A percentile compares a stretch with the other conserved stretches of the same genome.
These are phyloP conservation scores for Scytalopus superciliaris DNA, from an alignment of 2,113 vertebrate species.

Conservation along the genomic window DNA sequence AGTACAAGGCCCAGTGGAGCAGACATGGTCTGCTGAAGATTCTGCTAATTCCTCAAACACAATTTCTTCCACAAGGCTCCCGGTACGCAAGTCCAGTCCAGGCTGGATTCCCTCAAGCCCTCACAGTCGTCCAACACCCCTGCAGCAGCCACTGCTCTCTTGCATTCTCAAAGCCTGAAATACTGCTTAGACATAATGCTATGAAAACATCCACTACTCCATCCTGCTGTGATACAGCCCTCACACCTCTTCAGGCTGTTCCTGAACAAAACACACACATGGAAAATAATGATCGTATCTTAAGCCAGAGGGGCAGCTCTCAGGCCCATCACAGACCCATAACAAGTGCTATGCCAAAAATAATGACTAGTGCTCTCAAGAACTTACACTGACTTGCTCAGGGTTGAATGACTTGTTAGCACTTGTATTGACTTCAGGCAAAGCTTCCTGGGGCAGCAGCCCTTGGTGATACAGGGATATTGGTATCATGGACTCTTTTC, in stretches of 20 bases:
- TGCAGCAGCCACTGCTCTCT: background rate
- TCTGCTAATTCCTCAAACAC: background rate
- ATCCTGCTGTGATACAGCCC: background rate
- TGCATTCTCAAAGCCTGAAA: background rate
- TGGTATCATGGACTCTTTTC: background rate
- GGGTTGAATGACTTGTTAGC: background rate
- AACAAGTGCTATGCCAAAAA: background rate
- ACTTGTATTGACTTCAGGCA: background rate
- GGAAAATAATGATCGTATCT: background rate
- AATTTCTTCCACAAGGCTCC: background rate
- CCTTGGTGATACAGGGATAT: background rate
- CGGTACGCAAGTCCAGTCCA: background rate
- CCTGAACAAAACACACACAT: background rate
- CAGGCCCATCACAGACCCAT: background rate
- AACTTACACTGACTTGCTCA: background rate
- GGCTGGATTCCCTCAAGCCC: background rate
- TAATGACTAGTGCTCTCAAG: background rate
- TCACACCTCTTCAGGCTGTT: background rate
- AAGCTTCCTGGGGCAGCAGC: background rate
- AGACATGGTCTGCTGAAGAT: background rate
- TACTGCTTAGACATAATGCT: background rate
- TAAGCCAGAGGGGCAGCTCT: background rate
- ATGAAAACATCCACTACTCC: background rate
- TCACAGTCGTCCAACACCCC: background rate
- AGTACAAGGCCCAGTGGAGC: fast-evolving